phyloP scores from a whole-genome alignment of 2,113 vertebrate genomes.

The Electrona antarctica region DNA sequence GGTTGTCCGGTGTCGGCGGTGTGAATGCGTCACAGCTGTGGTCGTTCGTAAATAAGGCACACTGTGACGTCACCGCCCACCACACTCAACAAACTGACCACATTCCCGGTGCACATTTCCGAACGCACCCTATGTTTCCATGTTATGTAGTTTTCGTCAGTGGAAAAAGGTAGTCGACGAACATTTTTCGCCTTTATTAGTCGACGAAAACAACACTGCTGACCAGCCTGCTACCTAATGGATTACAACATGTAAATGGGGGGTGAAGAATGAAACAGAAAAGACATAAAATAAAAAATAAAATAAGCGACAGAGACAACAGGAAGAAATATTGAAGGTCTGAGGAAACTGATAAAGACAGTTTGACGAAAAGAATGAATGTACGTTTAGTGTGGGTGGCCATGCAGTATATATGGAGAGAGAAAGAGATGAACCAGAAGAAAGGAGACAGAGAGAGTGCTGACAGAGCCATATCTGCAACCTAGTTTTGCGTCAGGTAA shows the following conservation, averaged over 20 bases:
- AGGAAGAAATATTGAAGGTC: background rate
- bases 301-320: background rate
- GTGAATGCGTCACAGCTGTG: no score
- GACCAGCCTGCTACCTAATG: background rate
- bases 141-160: no score
- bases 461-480: constrained; percentile 3
- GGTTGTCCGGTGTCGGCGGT: no score
- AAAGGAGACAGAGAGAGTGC: background rate
- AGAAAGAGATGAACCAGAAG: background rate
- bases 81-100: no score
- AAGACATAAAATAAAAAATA: background rate
- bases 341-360: background rate
- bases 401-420: background rate
- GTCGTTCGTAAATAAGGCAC: no score
- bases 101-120: no score
- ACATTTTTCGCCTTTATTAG: no score
- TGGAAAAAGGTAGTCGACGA: no score
- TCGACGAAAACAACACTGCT: no score
- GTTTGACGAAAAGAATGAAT: background rate
- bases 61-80: no score
- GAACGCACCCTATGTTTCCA: no score
- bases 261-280: background rate
- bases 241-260: background rate
- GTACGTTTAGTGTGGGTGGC: background rate
- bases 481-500: constrained; percentile 13